Conservation (phyloP, 1,140 invertebrate species). For the Apis cerana region DNA sequence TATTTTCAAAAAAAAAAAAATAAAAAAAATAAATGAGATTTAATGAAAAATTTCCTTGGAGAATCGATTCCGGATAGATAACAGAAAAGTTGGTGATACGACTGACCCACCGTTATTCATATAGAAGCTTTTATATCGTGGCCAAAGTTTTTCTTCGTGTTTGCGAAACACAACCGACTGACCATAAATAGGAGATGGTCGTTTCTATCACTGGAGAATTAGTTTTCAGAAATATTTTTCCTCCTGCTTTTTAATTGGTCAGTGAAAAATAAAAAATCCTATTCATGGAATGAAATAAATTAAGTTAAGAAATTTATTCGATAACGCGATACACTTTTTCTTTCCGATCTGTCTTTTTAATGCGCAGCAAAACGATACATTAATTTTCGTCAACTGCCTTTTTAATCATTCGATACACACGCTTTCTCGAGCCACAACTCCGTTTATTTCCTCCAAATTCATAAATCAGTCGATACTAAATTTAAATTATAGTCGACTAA, state of each 20-base stretch:
- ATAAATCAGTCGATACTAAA: background rate
- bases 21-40: too few relatives aligned
- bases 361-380: background rate
- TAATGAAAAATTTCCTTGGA: too few relatives aligned
- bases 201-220: background rate
- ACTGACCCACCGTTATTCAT: background rate
- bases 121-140: background rate
- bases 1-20: too few relatives aligned
- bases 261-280: too few relatives aligned
- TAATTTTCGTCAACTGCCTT: background rate
- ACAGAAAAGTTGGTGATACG: background rate
- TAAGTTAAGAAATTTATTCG: too few relatives aligned
- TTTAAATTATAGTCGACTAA: background rate
- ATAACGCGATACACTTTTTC: too few relatives aligned
- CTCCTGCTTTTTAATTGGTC: too few relatives aligned
- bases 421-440: background rate
- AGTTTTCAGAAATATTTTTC: too few relatives aligned
- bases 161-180: background rate
- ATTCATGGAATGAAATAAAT: too few relatives aligned
- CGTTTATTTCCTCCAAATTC: background rate
- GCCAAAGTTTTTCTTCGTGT: background rate
- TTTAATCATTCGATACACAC: background rate
- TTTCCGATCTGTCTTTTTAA: background rate
- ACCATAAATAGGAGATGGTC: background rate
- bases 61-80: background rate